Evolutionary conservation across 2,888 invertebrate genomes (phyloP), one percentile per base, ranked within the genome.

Genomic region (Sphinx pinastri): DNA sequence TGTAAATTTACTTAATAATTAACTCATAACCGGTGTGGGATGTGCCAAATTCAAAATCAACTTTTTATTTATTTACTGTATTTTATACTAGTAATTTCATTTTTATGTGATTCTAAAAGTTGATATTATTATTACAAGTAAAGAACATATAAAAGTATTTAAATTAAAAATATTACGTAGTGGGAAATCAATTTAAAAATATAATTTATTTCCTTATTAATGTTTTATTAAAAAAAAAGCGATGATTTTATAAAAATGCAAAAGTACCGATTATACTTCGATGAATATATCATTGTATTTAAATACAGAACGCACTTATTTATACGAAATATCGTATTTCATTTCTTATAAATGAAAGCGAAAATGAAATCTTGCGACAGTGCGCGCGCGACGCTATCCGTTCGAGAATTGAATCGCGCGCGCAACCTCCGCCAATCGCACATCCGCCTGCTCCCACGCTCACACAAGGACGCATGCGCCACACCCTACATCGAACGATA

Each of bases 331-430:
- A 38, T 77, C 81, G 84, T 86, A 83, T 87, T 85, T 87, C 90
- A 88, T 88, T 87, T 85, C 84, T 76, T 66, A 74, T 81, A 79
- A 84, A 88, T 82, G 90, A 92, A 91, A 92, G 91, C 86, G 90
- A 92, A 91, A 86, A 85, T 85, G 84, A 83, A 80, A 81, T 74
- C 76, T 84, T 84, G 89, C 86, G 92, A 92, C 90, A 92, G 91
- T 93, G 92, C 89, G 90, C 88, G 74, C 85, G 87, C 87, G 87
- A 81, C 83, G 88, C 81, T 81, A 77, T 82, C 85, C 77, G 81
- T 79, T 76, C 79, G 75, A 81, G 88, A 87, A 91, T 94, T 92
- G 93, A 94, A 92, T 88, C 79, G 86, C 89, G 84, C 93, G 91
- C 91, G 88, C 79, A 78, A 69, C 70, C 76, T 78, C 71, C 58